phyloP scores from a whole-genome alignment of 92 coral and sea anemone species.

The Diadumene lineata region DNA sequence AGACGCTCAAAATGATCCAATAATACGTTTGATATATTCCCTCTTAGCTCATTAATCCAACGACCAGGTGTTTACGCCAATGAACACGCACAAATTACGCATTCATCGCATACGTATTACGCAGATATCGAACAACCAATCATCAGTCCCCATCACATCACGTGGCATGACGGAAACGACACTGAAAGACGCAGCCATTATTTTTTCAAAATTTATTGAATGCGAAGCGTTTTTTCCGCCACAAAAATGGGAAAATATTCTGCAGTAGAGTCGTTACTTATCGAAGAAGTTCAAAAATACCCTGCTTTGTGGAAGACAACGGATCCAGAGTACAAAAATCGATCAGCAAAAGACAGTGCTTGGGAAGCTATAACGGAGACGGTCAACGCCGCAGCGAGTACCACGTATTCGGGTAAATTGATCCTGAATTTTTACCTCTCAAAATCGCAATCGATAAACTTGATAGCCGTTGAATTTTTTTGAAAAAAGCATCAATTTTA shows the following conservation, averaged over 20 bases:
- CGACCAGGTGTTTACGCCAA: neutral
- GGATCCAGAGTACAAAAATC: conserved; percentile 18
- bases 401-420: conserved; percentile 5
- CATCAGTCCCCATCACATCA: neutral
- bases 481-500: neutral
- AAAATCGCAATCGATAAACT: neutral
- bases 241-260: conserved; percentile 41
- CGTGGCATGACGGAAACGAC: conserved; percentile 13
- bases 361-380: conserved; percentile 17
- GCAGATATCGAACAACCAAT: conserved; percentile 7
- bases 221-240: no score
- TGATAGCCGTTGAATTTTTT: no score
- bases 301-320: conserved; percentile 10
- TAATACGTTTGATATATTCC: no score
- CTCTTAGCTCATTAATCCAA: no score
- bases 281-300: conserved; percentile 24
- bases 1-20: no score
- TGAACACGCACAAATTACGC: conserved; percentile 9
- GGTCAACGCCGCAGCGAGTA: conserved; percentile 5
- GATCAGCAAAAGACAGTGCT: conserved; percentile 15
- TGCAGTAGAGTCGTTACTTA: conserved; percentile 19
- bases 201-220: conserved; percentile 1
- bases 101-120: conserved; percentile 16
- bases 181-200: conserved; percentile 12
- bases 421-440: neutral